Conservation (phyloP, 2,888 invertebrate species). For the Dendrolimus houi region DNA sequence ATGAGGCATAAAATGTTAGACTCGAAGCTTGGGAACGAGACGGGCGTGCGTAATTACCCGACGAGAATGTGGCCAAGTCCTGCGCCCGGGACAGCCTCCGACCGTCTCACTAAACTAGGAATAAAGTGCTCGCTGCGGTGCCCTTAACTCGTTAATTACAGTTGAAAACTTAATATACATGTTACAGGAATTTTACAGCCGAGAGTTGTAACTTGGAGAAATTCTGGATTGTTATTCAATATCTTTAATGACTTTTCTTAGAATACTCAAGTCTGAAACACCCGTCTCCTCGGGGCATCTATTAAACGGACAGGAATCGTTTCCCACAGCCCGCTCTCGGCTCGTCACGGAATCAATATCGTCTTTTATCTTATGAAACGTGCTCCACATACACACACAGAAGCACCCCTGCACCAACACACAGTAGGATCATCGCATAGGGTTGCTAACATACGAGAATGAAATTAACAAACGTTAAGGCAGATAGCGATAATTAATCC, state of each 20-base stretch:
- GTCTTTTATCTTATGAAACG: conserved; percentile 72
- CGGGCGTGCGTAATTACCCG: conserved; percentile 68
- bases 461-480: conserved; percentile 42
- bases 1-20: conserved; percentile 70
- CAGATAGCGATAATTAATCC: conserved; percentile 55
- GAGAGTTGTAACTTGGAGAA: background rate
- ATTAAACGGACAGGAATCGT: conserved; percentile 66
- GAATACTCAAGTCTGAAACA: conserved; percentile 39
- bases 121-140: conserved; percentile 56
- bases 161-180: conserved; percentile 51
- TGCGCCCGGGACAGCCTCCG: conserved; percentile 49
- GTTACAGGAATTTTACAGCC: conserved; percentile 30
- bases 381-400: conserved; percentile 56
- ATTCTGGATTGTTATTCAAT: conserved; percentile 9
- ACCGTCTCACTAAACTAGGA: conserved; percentile 55
- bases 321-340: conserved; percentile 67
- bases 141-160: conserved; percentile 64
- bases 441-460: conserved; percentile 30
- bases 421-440: conserved; percentile 14
- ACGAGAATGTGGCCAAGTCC: conserved; percentile 66
- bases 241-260: conserved; percentile 34
- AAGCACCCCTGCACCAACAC: conserved; percentile 22
- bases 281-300: conserved; percentile 57
- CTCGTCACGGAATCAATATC: conserved; percentile 75
- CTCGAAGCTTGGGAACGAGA: conserved; percentile 61